These are phyloP conservation scores for Drosophila pullipes DNA, from an alignment of 2,888 invertebrate genomes.

Conservation along the genomic window DNA sequence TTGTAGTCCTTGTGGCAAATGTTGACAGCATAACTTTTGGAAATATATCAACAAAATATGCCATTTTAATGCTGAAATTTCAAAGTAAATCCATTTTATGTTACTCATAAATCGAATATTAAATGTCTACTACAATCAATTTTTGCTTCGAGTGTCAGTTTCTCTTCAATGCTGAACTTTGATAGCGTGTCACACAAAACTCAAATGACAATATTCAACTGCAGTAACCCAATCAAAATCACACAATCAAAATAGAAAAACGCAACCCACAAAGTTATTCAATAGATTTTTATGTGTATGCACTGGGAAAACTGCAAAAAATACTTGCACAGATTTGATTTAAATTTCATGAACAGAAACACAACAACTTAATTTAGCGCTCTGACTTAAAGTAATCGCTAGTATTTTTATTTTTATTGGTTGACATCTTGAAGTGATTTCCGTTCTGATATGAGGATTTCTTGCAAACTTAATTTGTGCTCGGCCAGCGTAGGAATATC, in stretches of 20 bases:
- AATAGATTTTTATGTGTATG: neutral
- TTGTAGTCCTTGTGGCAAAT: slow-evolving; percentile 17
- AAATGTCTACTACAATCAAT: neutral
- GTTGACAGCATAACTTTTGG: neutral
- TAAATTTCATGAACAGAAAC: neutral
- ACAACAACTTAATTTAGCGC: neutral
- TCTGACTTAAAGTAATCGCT: slow-evolving; percentile 35
- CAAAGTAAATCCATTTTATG: neutral
- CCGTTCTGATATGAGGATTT: slow-evolving; percentile 37
- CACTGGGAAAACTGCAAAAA: neutral
- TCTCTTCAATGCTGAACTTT: neutral
- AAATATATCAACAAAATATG: neutral
- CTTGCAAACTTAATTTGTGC: slow-evolving; percentile 69
- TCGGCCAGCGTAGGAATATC: slow-evolving; percentile 26
- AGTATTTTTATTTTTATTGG: slow-evolving; percentile 16
- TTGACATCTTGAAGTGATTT: slow-evolving; percentile 61
- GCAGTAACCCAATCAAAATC: neutral
- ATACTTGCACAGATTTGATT: neutral
- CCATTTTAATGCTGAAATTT: neutral
- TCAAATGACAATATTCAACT: neutral
- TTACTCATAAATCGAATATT: neutral
- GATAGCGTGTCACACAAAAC: neutral
- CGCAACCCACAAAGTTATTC: neutral
- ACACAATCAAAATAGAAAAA: neutral
- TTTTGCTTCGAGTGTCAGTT: neutral